A percentile compares a stretch with the other conserved stretches of the same genome.
phyloP scores from a whole-genome alignment of 2,113 vertebrate species.

The Microcebus jonahi region DNA sequence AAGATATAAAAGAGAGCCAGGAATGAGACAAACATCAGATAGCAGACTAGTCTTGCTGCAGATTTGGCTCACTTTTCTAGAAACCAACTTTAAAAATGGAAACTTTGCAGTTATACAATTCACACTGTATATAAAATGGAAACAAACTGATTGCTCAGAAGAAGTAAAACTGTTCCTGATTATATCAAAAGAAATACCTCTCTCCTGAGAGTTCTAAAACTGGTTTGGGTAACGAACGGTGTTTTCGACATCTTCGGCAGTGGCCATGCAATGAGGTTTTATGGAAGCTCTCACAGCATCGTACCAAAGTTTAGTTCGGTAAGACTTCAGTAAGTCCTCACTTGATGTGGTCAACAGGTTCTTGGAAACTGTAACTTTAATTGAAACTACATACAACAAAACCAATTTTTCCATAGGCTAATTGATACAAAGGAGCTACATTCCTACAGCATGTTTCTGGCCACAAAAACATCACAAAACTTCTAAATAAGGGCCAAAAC shows the following conservation, averaged over 20 bases:
- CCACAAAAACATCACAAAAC: background rate
- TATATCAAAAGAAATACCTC: background rate
- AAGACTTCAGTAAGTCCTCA: background rate
- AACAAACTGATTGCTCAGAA: background rate
- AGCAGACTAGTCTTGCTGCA: background rate
- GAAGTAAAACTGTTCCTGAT: background rate
- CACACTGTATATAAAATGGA: background rate
- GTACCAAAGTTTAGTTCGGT: background rate
- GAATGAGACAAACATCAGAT: background rate
- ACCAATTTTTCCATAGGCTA: background rate
- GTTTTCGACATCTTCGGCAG: background rate
- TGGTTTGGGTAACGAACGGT: background rate
- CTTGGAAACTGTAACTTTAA: no score
- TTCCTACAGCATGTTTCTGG: background rate
- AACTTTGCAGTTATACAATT: background rate
- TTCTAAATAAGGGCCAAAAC: background rate
- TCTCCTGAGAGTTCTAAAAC: background rate
- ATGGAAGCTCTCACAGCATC: background rate
- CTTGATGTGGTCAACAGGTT: background rate
- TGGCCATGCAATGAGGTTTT: background rate
- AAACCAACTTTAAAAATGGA: conserved; percentile 19
- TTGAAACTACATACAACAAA: background rate
- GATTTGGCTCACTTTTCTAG: conserved; percentile 33
- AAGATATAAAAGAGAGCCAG: background rate
- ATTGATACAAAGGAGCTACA: background rate